phyloP scores from a whole-genome alignment of 1,140 invertebrate genomes.

The Protaetia brevitarsis region DNA sequence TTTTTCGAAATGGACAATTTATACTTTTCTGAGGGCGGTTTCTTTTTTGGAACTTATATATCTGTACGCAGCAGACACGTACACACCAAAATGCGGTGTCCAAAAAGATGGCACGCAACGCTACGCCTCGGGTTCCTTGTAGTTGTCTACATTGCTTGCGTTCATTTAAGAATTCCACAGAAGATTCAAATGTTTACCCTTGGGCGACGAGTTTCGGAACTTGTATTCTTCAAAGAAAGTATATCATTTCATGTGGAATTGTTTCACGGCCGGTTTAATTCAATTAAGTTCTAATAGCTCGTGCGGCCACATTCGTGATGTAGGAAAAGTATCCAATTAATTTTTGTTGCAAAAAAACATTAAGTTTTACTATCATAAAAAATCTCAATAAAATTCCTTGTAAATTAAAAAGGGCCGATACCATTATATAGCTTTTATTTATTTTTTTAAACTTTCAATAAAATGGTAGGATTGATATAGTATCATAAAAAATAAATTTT shows the following conservation, averaged over 20 bases:
- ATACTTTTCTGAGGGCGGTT: slow-evolving; percentile 22
- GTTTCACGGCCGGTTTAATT: background rate
- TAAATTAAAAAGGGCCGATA: no score
- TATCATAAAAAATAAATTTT: no score
- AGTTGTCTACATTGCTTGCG: slow-evolving; percentile 7
- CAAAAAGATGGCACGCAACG: slow-evolving; percentile 10
- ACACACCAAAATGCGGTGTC: slow-evolving; percentile 11
- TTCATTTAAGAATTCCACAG: slow-evolving; percentile 11
- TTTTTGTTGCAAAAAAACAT: background rate
- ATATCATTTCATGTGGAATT: background rate
- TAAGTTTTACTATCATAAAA: no score
- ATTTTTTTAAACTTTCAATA: no score
- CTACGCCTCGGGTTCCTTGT: background rate
- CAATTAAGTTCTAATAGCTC: background rate
- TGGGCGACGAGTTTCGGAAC: background rate
- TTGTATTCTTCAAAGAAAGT: background rate
- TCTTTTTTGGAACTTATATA: slow-evolving; percentile 1
- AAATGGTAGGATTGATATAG: no score
- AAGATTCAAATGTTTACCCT: slow-evolving; percentile 12
- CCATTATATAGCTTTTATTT: no score
- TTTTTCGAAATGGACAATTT: slow-evolving; percentile 19
- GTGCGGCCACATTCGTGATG: background rate
- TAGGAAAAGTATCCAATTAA: background rate
- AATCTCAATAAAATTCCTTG: no score
- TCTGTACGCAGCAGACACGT: background rate